Conservation (phyloP, 2,888 invertebrate genomes). For the Ormyrus thymus region DNA sequence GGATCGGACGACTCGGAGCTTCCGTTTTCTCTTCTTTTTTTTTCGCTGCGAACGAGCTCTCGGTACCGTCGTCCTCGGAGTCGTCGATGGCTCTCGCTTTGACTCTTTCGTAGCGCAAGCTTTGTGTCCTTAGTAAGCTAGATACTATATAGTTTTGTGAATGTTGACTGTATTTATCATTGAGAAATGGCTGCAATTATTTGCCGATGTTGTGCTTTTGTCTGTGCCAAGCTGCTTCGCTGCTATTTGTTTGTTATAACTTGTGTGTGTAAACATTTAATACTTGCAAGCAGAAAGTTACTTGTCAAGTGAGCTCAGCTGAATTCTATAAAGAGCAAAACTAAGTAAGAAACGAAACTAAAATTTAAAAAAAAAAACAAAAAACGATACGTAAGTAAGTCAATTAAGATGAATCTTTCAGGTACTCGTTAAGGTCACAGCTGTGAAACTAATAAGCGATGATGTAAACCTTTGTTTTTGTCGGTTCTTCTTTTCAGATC, state of each 20-base stretch:
- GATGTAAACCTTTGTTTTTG: slow-evolving; percentile 14
- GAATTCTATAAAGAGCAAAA: slow-evolving; percentile 12
- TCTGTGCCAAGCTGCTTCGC: slow-evolving; percentile 58
- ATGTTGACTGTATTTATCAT: not conserved
- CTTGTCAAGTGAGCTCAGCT: not conserved
- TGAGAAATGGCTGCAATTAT: slow-evolving; percentile 22
- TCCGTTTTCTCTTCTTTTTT: not conserved
- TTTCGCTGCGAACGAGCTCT: slow-evolving; percentile 3
- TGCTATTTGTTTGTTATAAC: slow-evolving; percentile 51
- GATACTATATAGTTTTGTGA: not conserved
- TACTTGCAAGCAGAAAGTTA: not conserved
- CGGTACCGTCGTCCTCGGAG: slow-evolving; percentile 1
- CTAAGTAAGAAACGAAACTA: slow-evolving; percentile 18
- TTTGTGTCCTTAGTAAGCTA: slow-evolving; percentile 22
- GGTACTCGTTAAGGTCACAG: slow-evolving; percentile 33
- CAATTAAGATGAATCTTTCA: slow-evolving; percentile 18
- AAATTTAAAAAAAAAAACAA: slow-evolving; percentile 3
- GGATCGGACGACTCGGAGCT: too few species aligned
- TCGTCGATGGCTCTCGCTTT: slow-evolving; percentile 17
- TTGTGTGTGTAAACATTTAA: slow-evolving; percentile 12
- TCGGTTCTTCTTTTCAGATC: slow-evolving; percentile 61
- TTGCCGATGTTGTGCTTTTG: slow-evolving; percentile 49
- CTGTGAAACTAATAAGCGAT: slow-evolving; percentile 25
- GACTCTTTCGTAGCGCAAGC: slow-evolving; percentile 25
- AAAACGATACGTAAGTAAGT: too few species aligned